Conservation (phyloP, 2,888 invertebrate species). For the Idaea aversata region DNA sequence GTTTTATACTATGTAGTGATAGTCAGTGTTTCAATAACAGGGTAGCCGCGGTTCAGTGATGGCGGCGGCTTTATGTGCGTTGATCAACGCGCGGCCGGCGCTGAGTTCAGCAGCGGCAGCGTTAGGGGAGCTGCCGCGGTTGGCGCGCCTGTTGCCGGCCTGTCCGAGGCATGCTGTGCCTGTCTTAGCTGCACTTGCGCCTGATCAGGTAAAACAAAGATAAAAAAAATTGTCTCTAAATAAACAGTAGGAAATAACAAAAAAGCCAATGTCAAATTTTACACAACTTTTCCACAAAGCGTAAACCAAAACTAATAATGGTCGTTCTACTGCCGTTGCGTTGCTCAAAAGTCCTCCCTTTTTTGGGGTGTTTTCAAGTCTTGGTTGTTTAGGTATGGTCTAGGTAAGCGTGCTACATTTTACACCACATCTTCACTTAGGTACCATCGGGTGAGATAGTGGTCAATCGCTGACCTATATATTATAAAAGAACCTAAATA, state of each 20-base stretch:
- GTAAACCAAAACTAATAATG: too few species aligned
- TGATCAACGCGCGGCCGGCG: constrained; percentile 92
- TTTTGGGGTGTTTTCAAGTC: too few species aligned
- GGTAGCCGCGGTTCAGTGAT: constrained; percentile 88
- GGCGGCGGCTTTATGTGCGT: constrained; percentile 90
- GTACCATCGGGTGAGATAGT: too few species aligned
- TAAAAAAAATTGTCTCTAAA: constrained; percentile 82
- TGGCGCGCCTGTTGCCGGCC: constrained; percentile 86
- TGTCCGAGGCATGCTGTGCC: constrained; percentile 90
- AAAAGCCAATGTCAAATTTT: too few species aligned
- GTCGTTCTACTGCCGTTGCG: too few species aligned
- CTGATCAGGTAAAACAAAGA: constrained; percentile 38
- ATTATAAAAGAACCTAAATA: too few species aligned
- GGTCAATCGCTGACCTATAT: too few species aligned
- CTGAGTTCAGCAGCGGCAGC: constrained; percentile 93
- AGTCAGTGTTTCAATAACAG: constrained; percentile 53
- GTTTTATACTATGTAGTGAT: not conserved
- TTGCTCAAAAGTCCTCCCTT: too few species aligned
- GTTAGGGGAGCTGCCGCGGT: constrained; percentile 91
- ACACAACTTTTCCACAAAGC: too few species aligned
- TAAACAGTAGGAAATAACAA: not conserved
- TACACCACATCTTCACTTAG: too few species aligned
- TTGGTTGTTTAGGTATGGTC: too few species aligned
- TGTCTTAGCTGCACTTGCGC: constrained; percentile 91
- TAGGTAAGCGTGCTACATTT: too few species aligned